These are phyloP conservation scores for Cyphomyrmex costatus DNA, from an alignment of 1,140 invertebrate genomes.

Conservation along the genomic window DNA sequence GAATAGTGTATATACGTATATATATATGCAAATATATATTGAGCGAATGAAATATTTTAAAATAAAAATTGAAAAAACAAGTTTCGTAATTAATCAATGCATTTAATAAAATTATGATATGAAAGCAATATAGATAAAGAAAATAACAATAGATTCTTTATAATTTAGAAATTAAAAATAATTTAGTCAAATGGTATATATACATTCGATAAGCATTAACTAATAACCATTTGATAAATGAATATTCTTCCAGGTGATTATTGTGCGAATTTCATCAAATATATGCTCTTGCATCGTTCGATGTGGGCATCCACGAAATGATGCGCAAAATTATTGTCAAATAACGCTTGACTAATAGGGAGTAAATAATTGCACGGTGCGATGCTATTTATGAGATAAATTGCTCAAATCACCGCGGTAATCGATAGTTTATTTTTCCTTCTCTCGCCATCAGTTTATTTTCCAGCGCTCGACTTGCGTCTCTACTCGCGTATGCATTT, in stretches of 20 bases:
- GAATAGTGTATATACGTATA: too few species aligned
- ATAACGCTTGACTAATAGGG: conserved; percentile 50
- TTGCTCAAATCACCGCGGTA: conserved; percentile 52
- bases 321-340: conserved; percentile 60
- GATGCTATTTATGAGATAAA: conserved; percentile 57
- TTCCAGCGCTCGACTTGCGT: not conserved
- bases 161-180: not conserved
- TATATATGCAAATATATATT: too few species aligned
- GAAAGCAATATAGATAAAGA: not conserved
- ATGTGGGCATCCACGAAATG: conserved; percentile 45
- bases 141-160: not conserved
- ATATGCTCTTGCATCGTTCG: conserved; percentile 34
- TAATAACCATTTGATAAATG: conserved; percentile 22
- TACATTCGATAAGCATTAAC: not conserved
- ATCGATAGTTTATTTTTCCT: conserved; percentile 39
- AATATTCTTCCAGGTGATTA: conserved; percentile 53
- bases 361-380: conserved; percentile 54
- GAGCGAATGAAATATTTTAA: not conserved
- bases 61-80: not conserved
- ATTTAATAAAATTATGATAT: not conserved
- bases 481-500: conserved; percentile 8
- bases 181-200: conserved; percentile 24
- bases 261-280: conserved; percentile 50
- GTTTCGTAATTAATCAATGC: not conserved
- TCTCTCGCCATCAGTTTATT: conserved; percentile 42